These are phyloP conservation scores for Hipposideros larvatus DNA, from an alignment of 2,797 vertebrate genomes.

Conservation along the genomic window DNA sequence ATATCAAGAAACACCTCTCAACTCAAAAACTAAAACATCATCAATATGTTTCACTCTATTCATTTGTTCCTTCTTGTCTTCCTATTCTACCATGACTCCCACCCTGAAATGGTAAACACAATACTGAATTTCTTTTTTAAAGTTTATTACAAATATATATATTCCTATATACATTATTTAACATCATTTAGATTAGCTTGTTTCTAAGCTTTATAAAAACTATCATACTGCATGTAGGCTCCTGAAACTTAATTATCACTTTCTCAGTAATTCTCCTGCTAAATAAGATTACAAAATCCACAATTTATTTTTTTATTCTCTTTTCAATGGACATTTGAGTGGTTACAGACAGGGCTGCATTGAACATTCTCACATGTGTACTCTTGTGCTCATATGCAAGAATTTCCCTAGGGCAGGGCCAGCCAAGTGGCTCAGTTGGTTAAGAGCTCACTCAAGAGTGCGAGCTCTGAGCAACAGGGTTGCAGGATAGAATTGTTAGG, in stretches of 20 bases:
- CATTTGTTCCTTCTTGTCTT: not conserved
- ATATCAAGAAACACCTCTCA: not conserved
- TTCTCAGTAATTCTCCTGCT: not conserved
- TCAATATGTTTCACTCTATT: not conserved
- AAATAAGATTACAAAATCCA: conserved; percentile 4
- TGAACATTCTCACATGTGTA: not conserved
- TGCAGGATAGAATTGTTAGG: not conserved
- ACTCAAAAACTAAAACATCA: conserved; percentile 13
- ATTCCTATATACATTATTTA: not conserved
- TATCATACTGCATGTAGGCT: not conserved
- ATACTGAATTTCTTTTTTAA: not conserved
- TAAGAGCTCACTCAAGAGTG: too few relatives aligned
- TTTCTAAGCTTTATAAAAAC: conserved; percentile 47
- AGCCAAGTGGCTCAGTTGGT: too few relatives aligned
- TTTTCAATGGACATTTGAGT: not conserved
- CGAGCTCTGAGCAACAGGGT: too few relatives aligned
- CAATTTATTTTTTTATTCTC: not conserved
- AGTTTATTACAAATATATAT: not conserved
- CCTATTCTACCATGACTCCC: not conserved
- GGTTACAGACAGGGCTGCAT: not conserved
- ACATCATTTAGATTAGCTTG: not conserved
- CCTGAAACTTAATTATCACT: not conserved
- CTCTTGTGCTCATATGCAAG: not conserved
- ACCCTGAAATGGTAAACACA: not conserved
- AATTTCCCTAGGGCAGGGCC: not conserved